Base-by-base conservation (phyloP, 2,797 vertebrate genomes). In the Yasuhikotakia modesta region DNA sequence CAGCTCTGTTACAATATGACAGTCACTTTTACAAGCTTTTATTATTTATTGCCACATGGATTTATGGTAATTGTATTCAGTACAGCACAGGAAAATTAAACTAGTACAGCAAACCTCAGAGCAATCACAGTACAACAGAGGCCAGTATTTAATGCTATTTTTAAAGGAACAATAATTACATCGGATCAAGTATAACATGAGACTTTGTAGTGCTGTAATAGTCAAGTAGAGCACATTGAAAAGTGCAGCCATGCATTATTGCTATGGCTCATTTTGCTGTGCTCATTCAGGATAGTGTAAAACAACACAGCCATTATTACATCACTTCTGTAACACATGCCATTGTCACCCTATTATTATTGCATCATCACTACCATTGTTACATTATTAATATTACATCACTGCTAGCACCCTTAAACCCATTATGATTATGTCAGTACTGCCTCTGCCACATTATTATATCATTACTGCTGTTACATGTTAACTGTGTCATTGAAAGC, bases 321-420 rank as follows among this genome's bases (percentile, higher is more conserved):
- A 43, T 5, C 17, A 21, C 5, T 43, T 27, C 35, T 27, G 27
- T 27, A 27, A 27, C 27, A 27, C 27, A 27, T 27, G 17, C 30
- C 16, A 46, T 16, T 57, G 57, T 39, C 22, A 72, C 14, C 32
- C 14, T 61, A 13, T 24, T 80, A 19, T 55, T 22, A 21, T 69
- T 63, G 45, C 61, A 70, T 70, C 30, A 76, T 70, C 68, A 11
- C 16, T 46, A 21, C n/a, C 43, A 50, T 58, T 69, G 48, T 63
- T 57, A 55, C 65, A 75, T 66, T 57, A 45, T 45, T 66, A 66
- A 75, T 66, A 35, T 45, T 63, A 73, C 21, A 55, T 53, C 48
- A 75, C 55, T 55, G 32, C 11, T n/a, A 65, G 17, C 73, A 27
- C 73, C 55, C 39, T 65, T 27, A 75, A 65, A 55, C 24, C 61